Evolutionary conservation across 2,113 vertebrate species (phyloP), one percentile per base, ranked within the genome.

Genomic region (Garra rufa): DNA sequence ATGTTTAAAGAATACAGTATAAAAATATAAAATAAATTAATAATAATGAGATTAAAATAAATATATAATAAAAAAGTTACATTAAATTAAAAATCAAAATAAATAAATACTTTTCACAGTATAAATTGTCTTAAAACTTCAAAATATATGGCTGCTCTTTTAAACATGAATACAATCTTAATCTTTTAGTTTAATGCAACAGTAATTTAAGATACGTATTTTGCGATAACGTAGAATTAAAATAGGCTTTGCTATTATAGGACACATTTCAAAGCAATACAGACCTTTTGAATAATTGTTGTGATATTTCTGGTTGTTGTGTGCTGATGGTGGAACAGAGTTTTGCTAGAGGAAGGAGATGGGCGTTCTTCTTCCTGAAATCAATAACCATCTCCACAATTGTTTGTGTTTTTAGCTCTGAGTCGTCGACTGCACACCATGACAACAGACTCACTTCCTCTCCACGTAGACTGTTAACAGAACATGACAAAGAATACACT

Each of bases 351-450:
- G 67, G 67, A 70, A 70, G 17, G 28, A 70, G 67, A 70, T n/a
- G 67, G 67, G 67, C 24, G 43, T 74, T 70, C 43, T 71, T 44
- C 69, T 74, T 74, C 71, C 43, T 74, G 71, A 74, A 74, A 48
- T 74, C 43, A 74, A 48, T 26, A 28, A 48, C 3, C 14, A 48
- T 74, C 43, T 74, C n/a, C 41, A 44, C 43, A 26, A 28, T 15
- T 74, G 71, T 74, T 74, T 74, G 71, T 74, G 43, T 74, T 46
- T 74, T 74, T 74, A 46, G 24, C 43, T 26, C 43, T 11, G 8
- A 65, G 61, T 19, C 15, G 14, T 9, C 14, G 38, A 43, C 38
- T 43, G 21, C 30, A 71, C 41, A 71, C 19, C 30, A 61, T 26
- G 34, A n/a, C 67, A 70, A 30, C 67, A 74, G 71, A 48, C 43